A percentile compares a stretch with the other conserved stretches of the same genome.
Evolutionary conservation across 2,113 vertebrate species (phyloP).

Genomic region (Phocoena phocoena): DNA sequence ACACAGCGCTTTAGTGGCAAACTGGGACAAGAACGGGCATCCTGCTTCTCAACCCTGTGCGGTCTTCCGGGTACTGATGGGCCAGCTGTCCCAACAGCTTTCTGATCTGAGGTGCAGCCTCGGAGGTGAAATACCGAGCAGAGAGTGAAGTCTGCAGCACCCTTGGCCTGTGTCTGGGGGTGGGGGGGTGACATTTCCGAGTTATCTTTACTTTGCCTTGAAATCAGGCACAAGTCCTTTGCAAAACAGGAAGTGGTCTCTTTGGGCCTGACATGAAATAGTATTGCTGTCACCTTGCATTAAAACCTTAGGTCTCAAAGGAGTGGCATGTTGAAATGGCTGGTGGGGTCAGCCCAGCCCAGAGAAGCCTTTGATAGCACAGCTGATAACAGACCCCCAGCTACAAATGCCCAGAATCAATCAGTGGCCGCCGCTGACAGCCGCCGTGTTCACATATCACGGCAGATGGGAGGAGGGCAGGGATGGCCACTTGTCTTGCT

Average conservation of each 20-base stretch:
- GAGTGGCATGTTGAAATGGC: constrained; percentile 48
- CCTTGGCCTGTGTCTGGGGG: background rate
- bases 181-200: constrained; percentile 47
- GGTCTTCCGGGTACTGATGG: background rate
- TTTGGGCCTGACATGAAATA: constrained; percentile 76
- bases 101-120: accelerated
- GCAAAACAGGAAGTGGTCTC: constrained; percentile 79
- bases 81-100: background rate
- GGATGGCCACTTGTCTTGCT: constrained; percentile 79
- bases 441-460: constrained; percentile 53
- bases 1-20: background rate
- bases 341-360: constrained; percentile 58
- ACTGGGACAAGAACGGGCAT: accelerated
- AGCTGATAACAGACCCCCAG: constrained; percentile 58
- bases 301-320: constrained; percentile 55
- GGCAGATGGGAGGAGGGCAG: constrained; percentile 82
- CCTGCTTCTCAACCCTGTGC: background rate
- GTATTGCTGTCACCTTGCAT: constrained; percentile 74
- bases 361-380: constrained; percentile 58
- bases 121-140: background rate
- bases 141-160: accelerated
- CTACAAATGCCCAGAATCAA: constrained; percentile 77
- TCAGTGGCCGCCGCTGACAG: constrained; percentile 66
- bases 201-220: constrained; percentile 73
- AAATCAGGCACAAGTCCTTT: constrained; percentile 72